phyloP scores from a whole-genome alignment of 2,113 vertebrate species.

The Bos indicus region DNA sequence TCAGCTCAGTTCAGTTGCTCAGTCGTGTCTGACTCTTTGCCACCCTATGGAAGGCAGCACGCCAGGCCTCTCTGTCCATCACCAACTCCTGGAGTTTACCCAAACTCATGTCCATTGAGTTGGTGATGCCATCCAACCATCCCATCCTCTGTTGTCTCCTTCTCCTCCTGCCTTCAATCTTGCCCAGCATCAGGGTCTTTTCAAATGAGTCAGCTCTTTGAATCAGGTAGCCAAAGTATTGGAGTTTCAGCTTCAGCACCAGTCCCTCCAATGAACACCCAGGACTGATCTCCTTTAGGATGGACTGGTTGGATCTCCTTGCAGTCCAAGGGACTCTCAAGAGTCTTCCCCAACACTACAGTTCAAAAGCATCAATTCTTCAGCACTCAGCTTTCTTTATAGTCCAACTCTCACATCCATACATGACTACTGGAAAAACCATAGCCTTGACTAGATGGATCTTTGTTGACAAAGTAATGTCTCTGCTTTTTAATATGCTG shows the following conservation, averaged over 20 bases:
- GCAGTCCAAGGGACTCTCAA: not conserved
- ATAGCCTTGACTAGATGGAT: not conserved
- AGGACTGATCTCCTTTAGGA: not conserved
- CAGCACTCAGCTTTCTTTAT: accelerated
- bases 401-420: not conserved
- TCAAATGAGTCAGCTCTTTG: not conserved
- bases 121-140: not conserved
- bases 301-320: not conserved
- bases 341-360: not conserved
- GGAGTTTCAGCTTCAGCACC: not conserved
- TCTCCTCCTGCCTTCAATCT: not conserved
- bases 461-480: not conserved
- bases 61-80: not conserved
- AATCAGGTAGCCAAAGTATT: not conserved
- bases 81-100: not conserved
- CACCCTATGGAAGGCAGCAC: accelerated
- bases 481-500: not conserved
- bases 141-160: not conserved
- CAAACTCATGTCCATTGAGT: not conserved
- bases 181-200: not conserved
- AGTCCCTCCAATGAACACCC: not conserved
- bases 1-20: not conserved
- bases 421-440: not conserved
- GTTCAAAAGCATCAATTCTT: not conserved
- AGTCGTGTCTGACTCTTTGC: not conserved